Evolutionary conservation across 2,888 invertebrate genomes (phyloP).

Genomic region (Lymantria monacha): DNA sequence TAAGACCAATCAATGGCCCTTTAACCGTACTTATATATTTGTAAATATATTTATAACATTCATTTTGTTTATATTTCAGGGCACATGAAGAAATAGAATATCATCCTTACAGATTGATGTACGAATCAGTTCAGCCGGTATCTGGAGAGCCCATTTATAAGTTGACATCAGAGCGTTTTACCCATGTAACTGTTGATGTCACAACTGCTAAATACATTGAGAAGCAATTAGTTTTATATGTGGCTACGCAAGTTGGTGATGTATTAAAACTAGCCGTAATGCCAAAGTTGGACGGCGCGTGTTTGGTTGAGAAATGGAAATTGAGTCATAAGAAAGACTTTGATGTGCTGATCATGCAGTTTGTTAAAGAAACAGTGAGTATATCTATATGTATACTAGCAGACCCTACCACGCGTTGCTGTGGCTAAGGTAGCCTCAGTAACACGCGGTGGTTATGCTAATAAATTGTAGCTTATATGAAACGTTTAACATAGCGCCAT

Average conservation of each 20-base stretch:
- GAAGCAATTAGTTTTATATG: conserved; percentile 89
- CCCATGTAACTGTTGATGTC: conserved; percentile 91
- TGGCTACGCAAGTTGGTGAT: conserved; percentile 88
- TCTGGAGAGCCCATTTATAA: conserved; percentile 87
- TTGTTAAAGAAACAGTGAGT: conserved; percentile 89
- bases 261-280: conserved; percentile 91
- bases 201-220: conserved; percentile 87
- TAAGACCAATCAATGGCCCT: no score
- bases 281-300: conserved; percentile 86
- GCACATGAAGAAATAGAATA: conserved; percentile 83
- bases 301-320: conserved; percentile 93
- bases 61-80: conserved; percentile 30
- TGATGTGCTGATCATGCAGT: conserved; percentile 87
- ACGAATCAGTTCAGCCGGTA: conserved; percentile 90
- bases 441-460: no score
- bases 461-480: no score
- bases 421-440: no score
- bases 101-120: conserved; percentile 93
- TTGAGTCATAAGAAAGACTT: conserved; percentile 81
- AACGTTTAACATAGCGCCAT: no score
- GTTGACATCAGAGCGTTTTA: conserved; percentile 86
- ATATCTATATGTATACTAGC: not conserved
- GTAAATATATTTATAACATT: no score
- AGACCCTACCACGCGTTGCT: no score
- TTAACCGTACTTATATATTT: no score